phyloP scores from a whole-genome alignment of 2,888 invertebrate species.

The Synanthedon vespiformis region DNA sequence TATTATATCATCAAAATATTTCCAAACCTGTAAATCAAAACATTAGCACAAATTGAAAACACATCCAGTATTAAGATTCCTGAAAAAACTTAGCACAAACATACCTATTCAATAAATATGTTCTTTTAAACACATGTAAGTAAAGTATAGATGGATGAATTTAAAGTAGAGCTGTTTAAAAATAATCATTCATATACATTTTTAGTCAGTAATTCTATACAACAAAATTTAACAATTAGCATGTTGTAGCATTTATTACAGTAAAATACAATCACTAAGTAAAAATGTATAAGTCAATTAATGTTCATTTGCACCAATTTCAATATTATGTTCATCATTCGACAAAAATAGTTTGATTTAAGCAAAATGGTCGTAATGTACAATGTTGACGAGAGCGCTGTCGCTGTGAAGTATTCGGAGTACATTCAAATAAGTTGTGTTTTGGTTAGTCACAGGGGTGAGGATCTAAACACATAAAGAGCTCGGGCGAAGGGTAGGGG shows the following conservation, averaged over 20 bases:
- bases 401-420: constrained; percentile 55
- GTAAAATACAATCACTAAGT: neutral
- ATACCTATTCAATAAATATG: constrained; percentile 5
- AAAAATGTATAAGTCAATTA: constrained; percentile 1
- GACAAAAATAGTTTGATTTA: constrained; percentile 50
- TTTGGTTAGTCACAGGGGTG: constrained; percentile 64
- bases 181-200: too few species aligned
- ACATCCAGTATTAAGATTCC: neutral
- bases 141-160: too few species aligned
- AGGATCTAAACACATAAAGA: constrained; percentile 71
- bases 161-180: too few species aligned
- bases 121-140: constrained; percentile 4
- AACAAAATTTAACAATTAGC: too few species aligned
- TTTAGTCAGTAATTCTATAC: too few species aligned
- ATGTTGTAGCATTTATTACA: too few species aligned
- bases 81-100: constrained; percentile 1
- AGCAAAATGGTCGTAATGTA: constrained; percentile 65
- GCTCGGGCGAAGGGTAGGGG: constrained; percentile 66
- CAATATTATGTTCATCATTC: constrained; percentile 29
- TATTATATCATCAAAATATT: constrained; percentile 1
- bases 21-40: constrained; percentile 8
- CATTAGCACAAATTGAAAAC: constrained; percentile 2
- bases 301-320: constrained; percentile 61
- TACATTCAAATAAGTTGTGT: constrained; percentile 64
- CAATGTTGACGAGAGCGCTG: constrained; percentile 54